Evolutionary conservation across 2,888 invertebrate genomes (phyloP).

Genomic region (Drosophila paucipuncta): DNA sequence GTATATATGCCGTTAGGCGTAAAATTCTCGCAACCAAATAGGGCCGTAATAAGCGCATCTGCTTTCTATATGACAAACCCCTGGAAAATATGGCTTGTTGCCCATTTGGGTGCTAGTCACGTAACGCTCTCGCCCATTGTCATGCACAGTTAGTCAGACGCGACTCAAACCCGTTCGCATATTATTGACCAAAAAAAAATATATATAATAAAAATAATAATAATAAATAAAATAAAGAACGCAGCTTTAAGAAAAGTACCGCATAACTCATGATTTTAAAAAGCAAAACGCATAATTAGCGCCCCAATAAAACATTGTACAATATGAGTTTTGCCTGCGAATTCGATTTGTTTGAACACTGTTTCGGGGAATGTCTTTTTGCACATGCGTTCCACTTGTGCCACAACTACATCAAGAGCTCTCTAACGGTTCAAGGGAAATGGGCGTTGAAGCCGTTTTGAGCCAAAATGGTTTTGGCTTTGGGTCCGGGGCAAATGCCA

Average conservation of each 20-base stretch:
- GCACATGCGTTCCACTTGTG: conserved; percentile 38
- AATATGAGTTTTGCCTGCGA: not conserved
- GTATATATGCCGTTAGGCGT: conserved; percentile 54
- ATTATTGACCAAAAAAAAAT: conserved; percentile 37
- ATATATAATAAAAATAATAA: conserved; percentile 8
- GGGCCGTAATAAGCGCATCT: conserved; percentile 68
- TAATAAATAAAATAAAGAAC: not conserved
- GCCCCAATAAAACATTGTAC: conserved; percentile 39
- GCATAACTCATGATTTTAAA: conserved; percentile 3
- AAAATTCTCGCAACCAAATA: conserved; percentile 64
- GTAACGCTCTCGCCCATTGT: conserved; percentile 65
- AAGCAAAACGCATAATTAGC: conserved; percentile 44
- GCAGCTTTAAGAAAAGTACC: conserved; percentile 3
- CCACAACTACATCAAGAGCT: conserved; percentile 14
- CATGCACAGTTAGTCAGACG: conserved; percentile 75
- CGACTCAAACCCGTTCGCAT: conserved; percentile 14
- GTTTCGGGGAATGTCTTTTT: conserved; percentile 5
- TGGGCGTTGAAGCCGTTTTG: not conserved
- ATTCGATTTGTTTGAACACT: not conserved
- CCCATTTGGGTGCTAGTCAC: conserved; percentile 59
- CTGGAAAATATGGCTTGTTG: conserved; percentile 35
- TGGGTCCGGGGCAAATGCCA: conserved; percentile 19
- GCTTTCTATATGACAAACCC: conserved; percentile 62
- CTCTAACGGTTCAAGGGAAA: conserved; percentile 15
- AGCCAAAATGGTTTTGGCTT: conserved; percentile 18